Conservation (phyloP, 2,113 vertebrate genomes). For the Apteryx mantelli region DNA sequence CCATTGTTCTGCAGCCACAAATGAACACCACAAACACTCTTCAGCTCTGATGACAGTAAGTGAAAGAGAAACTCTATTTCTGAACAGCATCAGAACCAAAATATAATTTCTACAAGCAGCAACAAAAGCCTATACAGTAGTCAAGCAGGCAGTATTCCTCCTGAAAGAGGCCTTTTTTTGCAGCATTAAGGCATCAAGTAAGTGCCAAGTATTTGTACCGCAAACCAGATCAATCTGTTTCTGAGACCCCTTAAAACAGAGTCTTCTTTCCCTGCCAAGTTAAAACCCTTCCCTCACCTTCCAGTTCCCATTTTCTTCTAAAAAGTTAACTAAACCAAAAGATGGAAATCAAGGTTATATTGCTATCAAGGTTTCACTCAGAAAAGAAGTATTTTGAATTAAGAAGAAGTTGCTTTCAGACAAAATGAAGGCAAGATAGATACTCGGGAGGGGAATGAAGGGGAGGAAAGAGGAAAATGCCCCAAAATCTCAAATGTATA, state of each 20-base stretch:
- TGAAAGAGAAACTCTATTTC: not conserved
- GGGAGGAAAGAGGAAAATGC: not conserved
- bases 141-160: not conserved
- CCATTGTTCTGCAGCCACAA: not conserved
- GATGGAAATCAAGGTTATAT: not conserved
- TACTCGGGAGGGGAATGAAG: not conserved
- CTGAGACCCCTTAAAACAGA: not conserved
- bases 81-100: not conserved
- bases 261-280: not conserved
- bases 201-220: not conserved
- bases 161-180: not conserved
- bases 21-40: not conserved
- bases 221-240: not conserved
- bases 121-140: not conserved
- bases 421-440: not conserved
- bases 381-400: not conserved
- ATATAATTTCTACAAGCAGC: not conserved
- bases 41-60: not conserved
- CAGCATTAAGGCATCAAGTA: not conserved
- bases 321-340: not conserved
- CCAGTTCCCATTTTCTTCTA: not conserved
- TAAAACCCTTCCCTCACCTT: not conserved
- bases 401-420: not conserved
- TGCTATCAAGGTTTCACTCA: not conserved
- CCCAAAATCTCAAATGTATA: not conserved